A percentile compares a stretch with the other conserved stretches of the same genome.
Evolutionary conservation across 2,113 vertebrate genomes (phyloP).

Genomic region (Albula glossodonta): DNA sequence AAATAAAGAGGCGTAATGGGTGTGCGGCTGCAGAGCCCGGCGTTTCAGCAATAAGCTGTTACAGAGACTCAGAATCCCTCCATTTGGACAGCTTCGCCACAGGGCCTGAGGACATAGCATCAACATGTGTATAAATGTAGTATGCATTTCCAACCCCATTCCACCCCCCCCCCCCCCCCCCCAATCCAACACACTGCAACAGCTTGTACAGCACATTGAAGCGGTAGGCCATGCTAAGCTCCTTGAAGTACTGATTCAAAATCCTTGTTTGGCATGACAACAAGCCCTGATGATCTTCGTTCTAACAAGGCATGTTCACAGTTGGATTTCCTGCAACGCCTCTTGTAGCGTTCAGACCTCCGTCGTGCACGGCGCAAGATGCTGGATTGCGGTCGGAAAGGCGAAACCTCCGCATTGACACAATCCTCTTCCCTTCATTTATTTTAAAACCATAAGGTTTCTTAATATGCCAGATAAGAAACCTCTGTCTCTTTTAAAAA

Average conservation of each 20-base stretch:
- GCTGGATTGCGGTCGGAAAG: neutral
- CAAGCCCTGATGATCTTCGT: slow-evolving; percentile 23
- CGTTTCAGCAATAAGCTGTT: slow-evolving; percentile 39
- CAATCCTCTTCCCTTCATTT: neutral
- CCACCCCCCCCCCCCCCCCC: no score
- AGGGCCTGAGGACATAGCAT: slow-evolving; percentile 13
- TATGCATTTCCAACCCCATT: neutral
- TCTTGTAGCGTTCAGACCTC: neutral
- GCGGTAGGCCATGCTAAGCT: slow-evolving; percentile 39
- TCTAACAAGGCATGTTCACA: slow-evolving; percentile 24
- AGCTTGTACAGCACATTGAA: slow-evolving; percentile 43
- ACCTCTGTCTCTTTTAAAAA: slow-evolving; percentile 25
- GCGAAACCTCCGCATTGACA: neutral
- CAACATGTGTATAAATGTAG: slow-evolving; percentile 18
- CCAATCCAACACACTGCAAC: slow-evolving; percentile 25
- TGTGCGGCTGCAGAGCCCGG: slow-evolving; percentile 4
- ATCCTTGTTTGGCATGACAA: slow-evolving; percentile 35
- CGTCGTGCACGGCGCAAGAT: no score
- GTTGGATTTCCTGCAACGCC: neutral
- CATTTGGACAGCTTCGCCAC: slow-evolving; percentile 34
- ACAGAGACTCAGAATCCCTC: slow-evolving; percentile 38
- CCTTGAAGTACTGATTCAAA: slow-evolving; percentile 25
- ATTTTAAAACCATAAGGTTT: slow-evolving; percentile 1
- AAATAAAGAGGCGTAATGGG: neutral
- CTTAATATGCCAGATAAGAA: slow-evolving; percentile 28